Percentiles rank a stretch among this genome's conserved stretches.
phyloP scores from a whole-genome alignment of 2,888 invertebrate genomes.

The Agrotis ipsilon region DNA sequence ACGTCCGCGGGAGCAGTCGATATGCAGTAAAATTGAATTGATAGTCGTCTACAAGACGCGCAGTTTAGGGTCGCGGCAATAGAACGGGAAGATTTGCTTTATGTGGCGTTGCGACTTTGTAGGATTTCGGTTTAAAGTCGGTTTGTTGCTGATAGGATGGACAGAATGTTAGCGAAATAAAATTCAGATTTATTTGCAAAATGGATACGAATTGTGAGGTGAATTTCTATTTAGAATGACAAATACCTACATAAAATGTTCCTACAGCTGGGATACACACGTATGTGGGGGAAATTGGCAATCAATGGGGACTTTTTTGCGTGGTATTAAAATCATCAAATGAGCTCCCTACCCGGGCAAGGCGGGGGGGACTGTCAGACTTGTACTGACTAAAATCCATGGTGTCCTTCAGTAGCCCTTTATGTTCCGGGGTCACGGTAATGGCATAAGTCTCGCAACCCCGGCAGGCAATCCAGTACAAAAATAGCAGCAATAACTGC shows the following conservation, averaged over 20 bases:
- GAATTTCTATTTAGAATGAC: background rate
- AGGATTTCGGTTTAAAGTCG: constrained; percentile 39
- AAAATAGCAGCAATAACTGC: constrained; percentile 19
- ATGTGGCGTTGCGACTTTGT: constrained; percentile 58
- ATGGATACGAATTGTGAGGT: background rate
- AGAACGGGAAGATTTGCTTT: constrained; percentile 54
- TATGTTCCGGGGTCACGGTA: too few species aligned
- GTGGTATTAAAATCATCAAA: too few species aligned
- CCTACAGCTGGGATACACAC: too few species aligned
- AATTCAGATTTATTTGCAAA: background rate
- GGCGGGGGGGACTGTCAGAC: too few species aligned
- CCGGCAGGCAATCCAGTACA: too few species aligned
- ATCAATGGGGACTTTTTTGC: too few species aligned
- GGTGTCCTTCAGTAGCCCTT: too few species aligned
- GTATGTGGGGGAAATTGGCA: too few species aligned
- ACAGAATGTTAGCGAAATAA: constrained; percentile 5
- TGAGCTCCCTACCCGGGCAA: too few species aligned
- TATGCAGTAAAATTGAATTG: constrained; percentile 76
- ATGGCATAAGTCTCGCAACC: too few species aligned
- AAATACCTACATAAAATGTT: background rate
- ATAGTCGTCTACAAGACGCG: constrained; percentile 58
- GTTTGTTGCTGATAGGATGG: constrained; percentile 30
- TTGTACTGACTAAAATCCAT: too few species aligned
- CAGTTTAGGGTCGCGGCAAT: constrained; percentile 59
- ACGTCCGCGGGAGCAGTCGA: constrained; percentile 67